A percentile compares a stretch with the other conserved stretches of the same genome.
These are phyloP conservation scores for Oreotragus oreotragus DNA, from an alignment of 2,113 vertebrate species.

Conservation along the genomic window DNA sequence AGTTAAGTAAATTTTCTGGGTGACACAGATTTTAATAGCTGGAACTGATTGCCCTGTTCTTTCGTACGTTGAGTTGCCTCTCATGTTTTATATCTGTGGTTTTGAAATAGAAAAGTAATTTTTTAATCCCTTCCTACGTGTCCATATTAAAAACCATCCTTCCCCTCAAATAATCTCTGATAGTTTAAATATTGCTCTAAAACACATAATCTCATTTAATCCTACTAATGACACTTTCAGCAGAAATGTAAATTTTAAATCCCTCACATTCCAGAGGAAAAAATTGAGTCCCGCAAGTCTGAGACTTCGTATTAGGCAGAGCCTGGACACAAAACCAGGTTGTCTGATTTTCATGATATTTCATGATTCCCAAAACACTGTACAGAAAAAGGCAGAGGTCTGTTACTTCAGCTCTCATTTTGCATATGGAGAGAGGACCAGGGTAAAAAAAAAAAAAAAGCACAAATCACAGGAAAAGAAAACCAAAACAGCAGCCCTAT, in stretches of 20 bases:
- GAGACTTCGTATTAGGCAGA: neutral
- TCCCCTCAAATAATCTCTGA: neutral
- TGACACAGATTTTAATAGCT: neutral
- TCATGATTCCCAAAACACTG: neutral
- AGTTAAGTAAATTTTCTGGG: neutral
- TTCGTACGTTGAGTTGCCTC: neutral
- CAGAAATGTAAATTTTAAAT: neutral
- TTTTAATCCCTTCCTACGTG: neutral
- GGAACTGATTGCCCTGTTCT: neutral
- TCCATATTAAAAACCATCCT: conserved; percentile 4
- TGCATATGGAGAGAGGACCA: neutral
- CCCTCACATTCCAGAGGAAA: neutral
- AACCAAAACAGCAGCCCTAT: neutral
- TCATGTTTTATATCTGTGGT: neutral
- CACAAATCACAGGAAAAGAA: neutral
- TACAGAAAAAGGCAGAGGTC: neutral
- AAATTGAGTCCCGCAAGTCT: neutral
- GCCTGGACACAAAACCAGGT: neutral
- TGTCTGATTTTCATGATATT: neutral
- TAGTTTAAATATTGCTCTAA: conserved; percentile 22
- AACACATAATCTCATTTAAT: neutral
- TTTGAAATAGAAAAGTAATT: neutral
- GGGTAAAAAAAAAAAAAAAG: neutral
- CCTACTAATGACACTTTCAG: neutral
- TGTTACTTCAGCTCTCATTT: neutral